Evolutionary conservation across 2,888 invertebrate species (phyloP).

Genomic region (Hyposoter dolosus): DNA sequence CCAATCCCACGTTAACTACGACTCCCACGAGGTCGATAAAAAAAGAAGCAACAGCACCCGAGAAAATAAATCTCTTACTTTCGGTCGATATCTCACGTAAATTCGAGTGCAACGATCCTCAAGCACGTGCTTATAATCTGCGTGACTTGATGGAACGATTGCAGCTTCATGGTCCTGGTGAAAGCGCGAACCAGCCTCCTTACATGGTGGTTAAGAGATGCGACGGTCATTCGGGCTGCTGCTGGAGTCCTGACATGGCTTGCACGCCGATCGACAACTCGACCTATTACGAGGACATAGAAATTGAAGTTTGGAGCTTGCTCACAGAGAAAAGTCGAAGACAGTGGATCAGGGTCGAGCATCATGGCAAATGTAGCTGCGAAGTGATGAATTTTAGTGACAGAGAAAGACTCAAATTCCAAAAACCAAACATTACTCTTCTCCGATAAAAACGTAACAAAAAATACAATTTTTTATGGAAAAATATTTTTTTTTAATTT

Average conservation of each 20-base stretch:
- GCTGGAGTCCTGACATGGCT: constrained; percentile 69
- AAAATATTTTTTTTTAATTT: background rate
- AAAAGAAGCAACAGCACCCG: background rate
- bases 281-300: constrained; percentile 74
- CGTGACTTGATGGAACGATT: constrained; percentile 71
- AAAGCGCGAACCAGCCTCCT: constrained; percentile 71
- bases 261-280: constrained; percentile 73
- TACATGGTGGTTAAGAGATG: constrained; percentile 78
- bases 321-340: constrained; percentile 63
- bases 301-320: constrained; percentile 73
- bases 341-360: constrained; percentile 76
- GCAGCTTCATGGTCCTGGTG: constrained; percentile 60
- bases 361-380: constrained; percentile 79
- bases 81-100: constrained; percentile 60
- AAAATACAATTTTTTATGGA: background rate
- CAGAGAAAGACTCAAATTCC: constrained; percentile 51
- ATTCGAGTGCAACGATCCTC: constrained; percentile 76
- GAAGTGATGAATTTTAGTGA: constrained; percentile 62
- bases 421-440: constrained; percentile 66
- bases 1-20: constrained; percentile 27
- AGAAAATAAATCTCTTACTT: constrained; percentile 65
- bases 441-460: constrained; percentile 42
- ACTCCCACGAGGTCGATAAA: constrained; percentile 9
- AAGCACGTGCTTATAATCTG: constrained; percentile 76
- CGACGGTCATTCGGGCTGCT: constrained; percentile 81